Percentiles rank a stretch among this genome's conserved stretches.
These are phyloP conservation scores for Pandemis corylana DNA, from an alignment of 2,888 invertebrate genomes.

Conservation along the genomic window DNA sequence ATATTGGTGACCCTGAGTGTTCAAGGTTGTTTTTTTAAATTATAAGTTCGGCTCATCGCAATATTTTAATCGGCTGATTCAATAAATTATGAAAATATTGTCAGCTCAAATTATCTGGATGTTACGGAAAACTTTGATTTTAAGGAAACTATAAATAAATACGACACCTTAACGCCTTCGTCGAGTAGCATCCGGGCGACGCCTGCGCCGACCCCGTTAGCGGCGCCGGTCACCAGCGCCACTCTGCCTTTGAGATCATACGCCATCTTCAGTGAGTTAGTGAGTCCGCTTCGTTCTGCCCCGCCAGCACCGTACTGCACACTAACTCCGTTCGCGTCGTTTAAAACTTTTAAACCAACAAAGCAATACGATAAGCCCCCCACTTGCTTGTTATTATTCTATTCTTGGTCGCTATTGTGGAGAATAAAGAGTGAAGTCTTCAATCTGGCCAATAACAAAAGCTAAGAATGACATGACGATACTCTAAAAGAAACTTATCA, in stretches of 20 bases:
- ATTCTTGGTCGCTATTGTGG: background rate
- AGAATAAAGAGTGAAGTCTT: background rate
- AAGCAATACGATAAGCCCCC: background rate
- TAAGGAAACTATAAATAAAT: background rate
- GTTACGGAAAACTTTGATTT: background rate
- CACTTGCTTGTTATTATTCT: background rate
- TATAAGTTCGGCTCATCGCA: no score
- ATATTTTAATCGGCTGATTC: no score
- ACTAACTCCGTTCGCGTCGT: background rate
- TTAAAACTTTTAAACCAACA: background rate
- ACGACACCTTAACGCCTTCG: slow-evolving; percentile 57
- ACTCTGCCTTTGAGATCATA: slow-evolving; percentile 51
- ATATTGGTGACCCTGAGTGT: no score
- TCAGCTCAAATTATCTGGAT: no score
- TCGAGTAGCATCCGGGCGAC: slow-evolving; percentile 50
- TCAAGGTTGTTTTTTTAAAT: no score
- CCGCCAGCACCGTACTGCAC: background rate
- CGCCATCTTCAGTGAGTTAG: slow-evolving; percentile 5
- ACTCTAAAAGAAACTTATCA: background rate
- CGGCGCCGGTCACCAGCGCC: slow-evolving; percentile 59
- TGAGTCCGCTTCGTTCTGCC: background rate
- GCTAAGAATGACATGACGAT: background rate
- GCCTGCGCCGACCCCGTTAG: slow-evolving; percentile 59
- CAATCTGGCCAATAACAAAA: no score
- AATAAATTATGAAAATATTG: no score